Evolutionary conservation across 2,888 invertebrate species (phyloP).

Genomic region (Mylabris sibirica): DNA sequence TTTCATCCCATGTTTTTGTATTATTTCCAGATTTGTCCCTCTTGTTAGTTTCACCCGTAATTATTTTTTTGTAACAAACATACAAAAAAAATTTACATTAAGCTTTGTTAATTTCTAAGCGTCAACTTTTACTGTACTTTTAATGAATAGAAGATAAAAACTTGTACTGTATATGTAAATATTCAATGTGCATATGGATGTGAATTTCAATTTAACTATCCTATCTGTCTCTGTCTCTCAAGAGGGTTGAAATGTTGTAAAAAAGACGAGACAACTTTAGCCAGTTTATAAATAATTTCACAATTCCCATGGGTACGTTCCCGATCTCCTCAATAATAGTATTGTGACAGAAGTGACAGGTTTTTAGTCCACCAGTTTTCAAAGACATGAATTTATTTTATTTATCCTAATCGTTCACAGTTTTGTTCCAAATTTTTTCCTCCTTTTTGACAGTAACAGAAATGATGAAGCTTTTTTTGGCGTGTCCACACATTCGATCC

Average conservation of each 20-base stretch:
- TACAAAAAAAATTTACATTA: neutral
- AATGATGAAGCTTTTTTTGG: no score
- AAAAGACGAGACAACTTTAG: neutral
- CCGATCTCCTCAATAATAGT: neutral
- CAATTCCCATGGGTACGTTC: neutral
- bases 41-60: slow-evolving; percentile 2
- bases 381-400: no score
- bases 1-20: neutral
- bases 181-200: neutral
- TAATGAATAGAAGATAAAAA: neutral
- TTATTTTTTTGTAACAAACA: neutral
- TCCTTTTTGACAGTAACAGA: no score
- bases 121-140: slow-evolving; percentile 3
- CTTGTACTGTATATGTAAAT: neutral
- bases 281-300: neutral
- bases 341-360: neutral
- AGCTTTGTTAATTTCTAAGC: slow-evolving; percentile 8
- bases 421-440: no score
- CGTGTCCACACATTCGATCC: no score
- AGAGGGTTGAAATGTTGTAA: neutral
- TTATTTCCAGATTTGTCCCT: neutral
- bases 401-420: no score
- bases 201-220: neutral
- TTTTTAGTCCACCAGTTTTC: no score
- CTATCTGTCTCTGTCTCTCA: neutral